Percentiles rank a stretch among this genome's conserved stretches.
Evolutionary conservation across 2,797 vertebrate species (phyloP).

Genomic region (Odontamblyopus lacepedii): DNA sequence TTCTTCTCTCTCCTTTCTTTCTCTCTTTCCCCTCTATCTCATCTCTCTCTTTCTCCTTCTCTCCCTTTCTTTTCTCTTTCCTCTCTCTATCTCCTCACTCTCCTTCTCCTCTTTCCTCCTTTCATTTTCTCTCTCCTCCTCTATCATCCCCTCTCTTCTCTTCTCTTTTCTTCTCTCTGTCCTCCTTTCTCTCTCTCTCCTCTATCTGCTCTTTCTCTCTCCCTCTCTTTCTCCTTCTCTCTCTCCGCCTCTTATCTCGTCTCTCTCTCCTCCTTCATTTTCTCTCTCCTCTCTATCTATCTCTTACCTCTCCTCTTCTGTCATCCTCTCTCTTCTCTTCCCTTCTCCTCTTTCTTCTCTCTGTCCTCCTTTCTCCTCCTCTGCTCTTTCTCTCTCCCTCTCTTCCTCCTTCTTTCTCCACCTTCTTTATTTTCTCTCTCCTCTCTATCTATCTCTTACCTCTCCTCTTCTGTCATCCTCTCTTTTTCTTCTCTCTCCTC

Average conservation of each 20-base stretch:
- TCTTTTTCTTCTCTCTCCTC: not conserved
- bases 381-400: not conserved
- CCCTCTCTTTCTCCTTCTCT: no score
- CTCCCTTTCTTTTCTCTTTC: no score
- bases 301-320: not conserved
- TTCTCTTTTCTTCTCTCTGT: no score
- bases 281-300: no score
- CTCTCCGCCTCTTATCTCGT: no score
- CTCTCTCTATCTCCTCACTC: not conserved
- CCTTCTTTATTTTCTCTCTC: not conserved
- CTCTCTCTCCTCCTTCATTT: no score
- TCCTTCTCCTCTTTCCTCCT: not conserved
- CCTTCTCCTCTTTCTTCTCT: not conserved
- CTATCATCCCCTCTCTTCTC: not conserved
- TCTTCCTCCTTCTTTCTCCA: no score
- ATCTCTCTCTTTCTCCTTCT: not conserved
- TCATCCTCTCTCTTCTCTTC: not conserved
- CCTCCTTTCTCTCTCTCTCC: no score
- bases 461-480: not conserved
- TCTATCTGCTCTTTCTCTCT: no score
- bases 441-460: not conserved
- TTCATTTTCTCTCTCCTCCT: not conserved
- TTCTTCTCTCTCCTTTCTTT: no score
- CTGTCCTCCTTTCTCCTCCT: no score
- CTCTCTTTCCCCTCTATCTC: not conserved